Evolutionary conservation across 2,888 invertebrate species (phyloP), one percentile per base, ranked within the genome.

Genomic region (Lathronympha strigana): DNA sequence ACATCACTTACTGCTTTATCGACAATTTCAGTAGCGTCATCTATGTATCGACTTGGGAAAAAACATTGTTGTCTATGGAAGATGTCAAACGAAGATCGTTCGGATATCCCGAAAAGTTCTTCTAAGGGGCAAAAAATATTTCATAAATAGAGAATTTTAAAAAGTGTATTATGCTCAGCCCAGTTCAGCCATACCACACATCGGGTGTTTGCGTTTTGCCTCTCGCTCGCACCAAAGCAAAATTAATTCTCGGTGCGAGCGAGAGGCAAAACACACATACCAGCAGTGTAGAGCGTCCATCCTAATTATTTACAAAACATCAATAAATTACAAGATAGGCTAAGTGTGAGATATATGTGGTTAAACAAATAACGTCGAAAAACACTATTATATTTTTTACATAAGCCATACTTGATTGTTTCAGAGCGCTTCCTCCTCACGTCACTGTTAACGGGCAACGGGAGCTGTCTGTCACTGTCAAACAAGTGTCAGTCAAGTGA

Each of bases 1-100:
- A 66, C 43, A 62, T 67, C 25, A 53, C 21, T 53, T 40, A 67
- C 77, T 76, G 74, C 68, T 77, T 75, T 77, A 77, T 49, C 76
- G 71, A 75, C 73, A 38, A 21, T 45, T 61, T 58, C 49, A 23
- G 9, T 53, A 17, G 61, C 54, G 66, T 38, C 66, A 66, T 66
- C 66, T 66, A 6, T 49, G n/a, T 17, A 8, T 2, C 2, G 23
- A n/a, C n/a, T n/a, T 0, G 1, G 13, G 43, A 17, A 2, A 8
- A 21, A 64, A 38, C 21, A n/a, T 5, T 21, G 1, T 47, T 58
- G 47, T 58, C 58, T 58, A 49, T 58, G 58, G 58, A 28, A 31
- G 1, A 13, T 40, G 38, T 11, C 31, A 17, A 47, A 47, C 15
- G n/a, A 5, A n/a, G 19, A n/a, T 0, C 31, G 57, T 31, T 57